phyloP scores from a whole-genome alignment of 2,797 vertebrate species.

The Enteromius viviparus region DNA sequence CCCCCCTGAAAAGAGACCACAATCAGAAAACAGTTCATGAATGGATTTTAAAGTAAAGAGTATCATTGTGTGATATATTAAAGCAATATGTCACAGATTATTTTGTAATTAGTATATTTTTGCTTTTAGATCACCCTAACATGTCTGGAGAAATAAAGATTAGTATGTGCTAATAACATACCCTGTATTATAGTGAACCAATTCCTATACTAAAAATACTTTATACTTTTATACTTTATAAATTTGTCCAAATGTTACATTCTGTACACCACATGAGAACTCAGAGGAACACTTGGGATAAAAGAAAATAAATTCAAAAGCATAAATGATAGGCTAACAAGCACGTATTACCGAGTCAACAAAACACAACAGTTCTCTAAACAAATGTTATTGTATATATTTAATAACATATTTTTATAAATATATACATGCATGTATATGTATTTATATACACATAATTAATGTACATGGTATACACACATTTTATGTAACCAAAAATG shows the following conservation, averaged over 20 bases:
- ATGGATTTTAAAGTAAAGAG: not conserved
- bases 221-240: no score
- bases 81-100: not conserved
- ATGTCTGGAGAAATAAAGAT: not conserved
- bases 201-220: not conserved
- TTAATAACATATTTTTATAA: no score
- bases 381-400: not conserved
- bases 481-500: no score
- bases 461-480: no score
- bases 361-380: not conserved
- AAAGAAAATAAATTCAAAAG: not conserved
- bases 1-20: constrained; percentile 79
- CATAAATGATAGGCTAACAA: no score
- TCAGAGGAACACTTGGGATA: no score
- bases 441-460: no score
- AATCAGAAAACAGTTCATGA: not conserved
- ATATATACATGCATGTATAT: no score
- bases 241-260: not conserved
- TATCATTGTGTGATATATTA: not conserved
- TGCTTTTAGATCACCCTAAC: not conserved
- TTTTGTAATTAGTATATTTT: not conserved
- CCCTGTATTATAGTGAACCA: not conserved
- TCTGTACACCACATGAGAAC: not conserved
- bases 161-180: not conserved
- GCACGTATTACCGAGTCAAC: not conserved